These are phyloP conservation scores for Halcyon senegalensis DNA, from an alignment of 2,113 vertebrate genomes.

Conservation along the genomic window DNA sequence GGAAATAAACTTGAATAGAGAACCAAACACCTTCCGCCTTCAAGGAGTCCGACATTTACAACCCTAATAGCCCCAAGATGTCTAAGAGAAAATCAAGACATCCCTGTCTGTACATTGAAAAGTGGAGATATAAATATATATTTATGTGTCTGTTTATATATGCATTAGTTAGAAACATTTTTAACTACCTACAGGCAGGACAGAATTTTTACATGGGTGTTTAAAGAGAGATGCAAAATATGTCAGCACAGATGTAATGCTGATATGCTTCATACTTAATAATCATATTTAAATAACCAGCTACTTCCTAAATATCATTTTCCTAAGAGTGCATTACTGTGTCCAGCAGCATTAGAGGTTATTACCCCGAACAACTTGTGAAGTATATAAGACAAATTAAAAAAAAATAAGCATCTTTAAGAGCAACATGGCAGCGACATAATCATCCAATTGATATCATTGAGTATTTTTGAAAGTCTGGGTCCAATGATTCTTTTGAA, in stretches of 20 bases:
- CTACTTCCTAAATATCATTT: background rate
- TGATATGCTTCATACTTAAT: background rate
- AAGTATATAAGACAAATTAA: background rate
- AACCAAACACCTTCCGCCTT: background rate
- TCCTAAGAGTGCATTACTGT: background rate
- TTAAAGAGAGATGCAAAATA: background rate
- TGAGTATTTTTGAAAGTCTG: background rate
- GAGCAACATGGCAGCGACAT: background rate
- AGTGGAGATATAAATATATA: background rate
- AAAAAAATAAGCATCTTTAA: background rate
- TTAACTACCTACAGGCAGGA: background rate
- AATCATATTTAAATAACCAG: background rate
- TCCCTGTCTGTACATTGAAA: background rate
- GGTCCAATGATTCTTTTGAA: background rate
- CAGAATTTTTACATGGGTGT: background rate
- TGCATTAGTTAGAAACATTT: background rate
- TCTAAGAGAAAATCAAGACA: background rate
- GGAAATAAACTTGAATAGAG: constrained; percentile 25
- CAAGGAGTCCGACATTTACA: background rate
- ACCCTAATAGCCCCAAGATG: background rate
- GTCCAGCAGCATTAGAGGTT: background rate
- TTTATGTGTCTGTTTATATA: background rate
- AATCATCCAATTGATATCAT: background rate
- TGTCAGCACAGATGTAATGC: background rate
- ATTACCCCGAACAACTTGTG: background rate